phyloP scores from a whole-genome alignment of 2,113 vertebrate genomes.

The Phyllostomus discolor region DNA sequence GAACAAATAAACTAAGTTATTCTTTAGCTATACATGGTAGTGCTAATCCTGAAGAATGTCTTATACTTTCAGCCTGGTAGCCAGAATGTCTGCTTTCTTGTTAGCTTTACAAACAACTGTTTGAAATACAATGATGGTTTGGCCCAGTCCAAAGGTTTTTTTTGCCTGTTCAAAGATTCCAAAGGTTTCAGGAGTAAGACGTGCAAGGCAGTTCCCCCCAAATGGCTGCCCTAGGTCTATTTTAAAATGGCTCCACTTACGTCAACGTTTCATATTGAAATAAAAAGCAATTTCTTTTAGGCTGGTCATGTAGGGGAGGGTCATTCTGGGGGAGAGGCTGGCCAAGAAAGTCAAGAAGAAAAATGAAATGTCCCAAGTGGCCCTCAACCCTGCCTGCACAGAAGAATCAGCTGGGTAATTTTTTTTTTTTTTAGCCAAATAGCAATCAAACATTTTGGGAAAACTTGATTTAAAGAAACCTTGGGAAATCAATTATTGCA shows the following conservation, averaged over 20 bases:
- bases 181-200: neutral
- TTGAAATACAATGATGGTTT: neutral
- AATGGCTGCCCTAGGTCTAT: neutral
- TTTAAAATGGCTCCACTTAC: neutral
- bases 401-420: neutral
- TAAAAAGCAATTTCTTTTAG: neutral
- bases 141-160: neutral
- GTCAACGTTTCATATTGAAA: neutral
- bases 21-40: neutral
- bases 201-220: neutral
- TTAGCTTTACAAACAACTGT: neutral
- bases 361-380: neutral
- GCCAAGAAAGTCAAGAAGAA: neutral
- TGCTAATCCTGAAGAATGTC: neutral
- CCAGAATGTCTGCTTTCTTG: neutral
- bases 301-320: neutral
- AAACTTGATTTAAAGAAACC: neutral
- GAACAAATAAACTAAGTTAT: neutral
- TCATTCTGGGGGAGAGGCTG: neutral
- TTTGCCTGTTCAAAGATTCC: neutral
- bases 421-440: neutral
- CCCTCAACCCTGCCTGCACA: neutral
- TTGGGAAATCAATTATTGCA: neutral
- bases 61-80: neutral
- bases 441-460: neutral